Evolutionary conservation across 2,888 invertebrate genomes (phyloP).

Genomic region (Caenorhabditis macrosperma): DNA sequence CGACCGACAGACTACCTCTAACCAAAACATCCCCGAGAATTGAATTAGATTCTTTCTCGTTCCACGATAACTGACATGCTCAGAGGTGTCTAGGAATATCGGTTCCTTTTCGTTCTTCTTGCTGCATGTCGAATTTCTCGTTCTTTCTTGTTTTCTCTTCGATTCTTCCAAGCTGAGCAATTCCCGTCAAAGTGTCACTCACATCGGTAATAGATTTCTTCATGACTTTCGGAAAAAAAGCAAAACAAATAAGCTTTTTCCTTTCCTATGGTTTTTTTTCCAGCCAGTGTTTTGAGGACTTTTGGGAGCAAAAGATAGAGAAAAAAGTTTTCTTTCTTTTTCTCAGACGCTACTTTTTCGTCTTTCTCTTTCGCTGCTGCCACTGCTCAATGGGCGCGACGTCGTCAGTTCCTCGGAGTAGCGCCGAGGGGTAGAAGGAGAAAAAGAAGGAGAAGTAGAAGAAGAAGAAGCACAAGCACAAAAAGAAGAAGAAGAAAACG

Average conservation of each 20-base stretch:
- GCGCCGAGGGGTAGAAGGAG: background rate
- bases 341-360: background rate
- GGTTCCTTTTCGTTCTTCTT: too few relatives aligned
- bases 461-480: background rate
- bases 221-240: conserved; percentile 5
- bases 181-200: background rate
- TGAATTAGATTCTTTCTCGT: background rate
- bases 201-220: conserved; percentile 13
- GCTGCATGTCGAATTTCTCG: too few relatives aligned
- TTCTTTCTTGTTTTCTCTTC: background rate
- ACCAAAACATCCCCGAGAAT: background rate
- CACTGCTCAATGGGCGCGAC: background rate
- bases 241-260: background rate
- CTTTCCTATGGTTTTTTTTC: background rate
- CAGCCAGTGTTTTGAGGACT: background rate
- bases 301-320: background rate
- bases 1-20: background rate
- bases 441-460: background rate
- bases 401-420: background rate
- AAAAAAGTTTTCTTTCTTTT: background rate
- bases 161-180: background rate
- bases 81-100: too few relatives aligned
- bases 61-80: too few relatives aligned
- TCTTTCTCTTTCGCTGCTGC: background rate
- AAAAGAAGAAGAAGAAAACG: background rate